Evolutionary conservation across 35 echinoderm and acorn worm genomes (phyloP), one percentile per base, ranked within the genome.

Genomic region (Chiridota heheva): DNA sequence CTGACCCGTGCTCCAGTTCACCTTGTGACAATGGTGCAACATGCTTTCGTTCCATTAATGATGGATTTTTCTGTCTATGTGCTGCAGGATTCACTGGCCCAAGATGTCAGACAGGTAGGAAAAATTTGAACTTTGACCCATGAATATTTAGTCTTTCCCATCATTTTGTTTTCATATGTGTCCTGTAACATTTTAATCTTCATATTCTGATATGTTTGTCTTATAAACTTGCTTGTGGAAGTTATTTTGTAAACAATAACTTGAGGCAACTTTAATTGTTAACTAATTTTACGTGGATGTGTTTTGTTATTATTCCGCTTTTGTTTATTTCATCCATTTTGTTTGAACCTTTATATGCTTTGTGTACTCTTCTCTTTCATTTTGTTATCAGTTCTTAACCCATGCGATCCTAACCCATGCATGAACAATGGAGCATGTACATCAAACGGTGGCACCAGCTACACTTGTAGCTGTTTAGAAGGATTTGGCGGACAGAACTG

Each of bases 11-110:
- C 36, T 45, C 73, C 18, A 29, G 53, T 16, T 22, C 53, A 53
- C 73, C 73, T 20, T 77, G 73, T 57, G 46, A 51, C 24, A 77
- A 77, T 37, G 73, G 53, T 29, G 73, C 73, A 20, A 77, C 73
- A 13, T 77, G 73, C 32, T 13, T 49, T 53, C 53, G 73, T 20
- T 29, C 29, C 29, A 59, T 35, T 77, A 22, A 57, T 7, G 15
- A n/a, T 12, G 33, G 16, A 5, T 38, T 77, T 24, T 57, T 4
- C 7, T 77, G 73, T 24, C 20, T 77, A 45, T 77, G 73, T 51
- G 46, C 45, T 29, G 73, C 53, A 4, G 13, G 17, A 3, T 77
- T 73, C 33, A 73, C 24, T 16, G 69, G 69, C 2, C 8, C 5
- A 5, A 20, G 12, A 6, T 73, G 69, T 45, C 7, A 25, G 5